Base-by-base conservation (phyloP, 2,113 vertebrate genomes). In the Cyprinodon brontotheroides region DNA sequence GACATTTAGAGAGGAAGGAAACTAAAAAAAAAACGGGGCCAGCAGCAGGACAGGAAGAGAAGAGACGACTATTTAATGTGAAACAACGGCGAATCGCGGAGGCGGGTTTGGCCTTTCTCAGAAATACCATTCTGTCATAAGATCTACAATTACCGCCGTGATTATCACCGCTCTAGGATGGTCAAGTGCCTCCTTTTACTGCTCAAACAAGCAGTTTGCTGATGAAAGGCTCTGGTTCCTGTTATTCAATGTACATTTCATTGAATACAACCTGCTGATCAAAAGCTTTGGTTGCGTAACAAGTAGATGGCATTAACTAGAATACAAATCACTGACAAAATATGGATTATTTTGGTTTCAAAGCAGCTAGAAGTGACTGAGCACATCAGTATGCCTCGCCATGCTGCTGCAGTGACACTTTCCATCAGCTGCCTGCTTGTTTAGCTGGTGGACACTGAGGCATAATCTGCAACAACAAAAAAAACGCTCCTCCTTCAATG, bases 1-100 rank as follows among this genome's bases (percentile, higher is more conserved):
- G 90, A 91, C 92, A 91, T 93, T 93, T 91, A 84, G 48, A 53
- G 69, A 75, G 75, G 72, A 79, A 74, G 69, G 83, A 69, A 77
- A 83, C 74, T 29, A 29, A 29, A 29, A 29, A 29, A 80, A 87
- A 89, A 86, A 39, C 29, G 20, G 59, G 41, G 29, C 20, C 29
- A 22, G 53, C 43, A 17, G 69, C 22, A 37, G 74, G 59, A 62
- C 37, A 79, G 78, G 64, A 77, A 69, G 77, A 82, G 68, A 22
- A 77, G 71, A 72, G 63, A 60, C 1, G 13, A n/a, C 63, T 66
- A 36, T 82, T 85, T 89, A 62, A 77, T 79, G 70, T 74, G 72
- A 79, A 76, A 78, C 77, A 77, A 74, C 78, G 71, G 61, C 75
- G 72, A 87, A 86, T 83, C 67, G 45, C 13, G 17, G 78, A 73